Evolutionary conservation across 2,113 vertebrate species (phyloP), one percentile per base, ranked within the genome.

Genomic region (Equus quagga): DNA sequence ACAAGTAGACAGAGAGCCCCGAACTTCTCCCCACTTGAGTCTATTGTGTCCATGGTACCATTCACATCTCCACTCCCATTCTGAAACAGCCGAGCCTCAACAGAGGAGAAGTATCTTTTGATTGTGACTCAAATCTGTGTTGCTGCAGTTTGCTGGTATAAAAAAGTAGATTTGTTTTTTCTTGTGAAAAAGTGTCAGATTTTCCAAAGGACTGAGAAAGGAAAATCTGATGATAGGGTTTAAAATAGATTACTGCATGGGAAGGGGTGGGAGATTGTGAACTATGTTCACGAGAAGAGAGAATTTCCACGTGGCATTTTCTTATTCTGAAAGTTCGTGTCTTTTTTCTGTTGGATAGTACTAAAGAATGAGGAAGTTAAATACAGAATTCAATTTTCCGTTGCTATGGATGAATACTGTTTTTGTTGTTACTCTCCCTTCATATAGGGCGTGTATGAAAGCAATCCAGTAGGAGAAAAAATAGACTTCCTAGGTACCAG

Each of bases 321-420:
- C 75, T 81, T 92, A 64, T 62, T 79, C 65, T n/a, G 26, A 78
- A 95, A 95, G 23, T 85, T 44, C 15, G 92, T 83, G n/a, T 13
- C 24, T 9, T 56, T 85, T 81, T 86, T 49, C 33, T 87, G 8
- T 54, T 41, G 14, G 62, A 41, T 3, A 56, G 31, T 78, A 56
- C 3, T 49, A 56, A 49, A 33, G 23, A 82, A 69, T n/a, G 31
- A 58, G 31, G 33, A 67, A 75, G 7, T 81, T 72, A 70, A 54
- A 14, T 14, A 54, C 15, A 14, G 51, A 54, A 15, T 54, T 54
- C 15, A 13, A 54, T 14, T 78, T 83, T 78, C 36, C 13, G 41
- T 67, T 56, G 28, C 9, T 31, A 3, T 41, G 46, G 19, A 72
- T 41, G 18, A 49, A 82, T 41, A 26, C 2, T 44, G 9, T 9